Evolutionary conservation across 2,113 vertebrate species (phyloP).

Genomic region (Rattus rattus): DNA sequence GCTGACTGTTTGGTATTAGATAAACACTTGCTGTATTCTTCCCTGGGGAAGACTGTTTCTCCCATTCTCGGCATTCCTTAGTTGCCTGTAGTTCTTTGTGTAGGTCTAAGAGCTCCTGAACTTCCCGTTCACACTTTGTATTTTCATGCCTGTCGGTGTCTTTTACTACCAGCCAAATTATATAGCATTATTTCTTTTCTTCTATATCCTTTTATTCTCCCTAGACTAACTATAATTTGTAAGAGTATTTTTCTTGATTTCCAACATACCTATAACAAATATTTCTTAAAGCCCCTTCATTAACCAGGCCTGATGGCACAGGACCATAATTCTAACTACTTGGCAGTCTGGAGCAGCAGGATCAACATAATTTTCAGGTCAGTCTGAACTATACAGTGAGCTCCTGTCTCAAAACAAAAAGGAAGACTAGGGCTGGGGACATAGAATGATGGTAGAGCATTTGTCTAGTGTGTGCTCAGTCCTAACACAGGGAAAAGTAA

Average conservation of each 20-base stretch:
- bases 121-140: background rate
- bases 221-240: background rate
- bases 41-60: background rate
- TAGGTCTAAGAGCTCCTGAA: background rate
- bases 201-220: background rate
- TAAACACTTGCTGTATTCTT: background rate
- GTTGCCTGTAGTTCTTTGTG: background rate
- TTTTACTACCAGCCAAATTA: constrained; percentile 15
- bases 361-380: background rate
- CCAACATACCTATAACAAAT: background rate
- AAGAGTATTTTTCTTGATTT: background rate
- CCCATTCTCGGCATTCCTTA: no score
- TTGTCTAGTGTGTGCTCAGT: background rate
- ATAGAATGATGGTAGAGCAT: background rate
- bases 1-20: no score
- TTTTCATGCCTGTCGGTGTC: constrained; percentile 13
- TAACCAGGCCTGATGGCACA: background rate
- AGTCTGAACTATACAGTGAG: background rate
- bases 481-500: background rate
- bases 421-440: background rate
- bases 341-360: background rate
- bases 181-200: constrained; percentile 29
- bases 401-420: background rate
- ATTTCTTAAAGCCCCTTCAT: background rate
- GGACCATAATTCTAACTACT: background rate